These are phyloP conservation scores for Microctenopoma stevenorrisi DNA, from an alignment of 2,797 vertebrate genomes.

Conservation along the genomic window DNA sequence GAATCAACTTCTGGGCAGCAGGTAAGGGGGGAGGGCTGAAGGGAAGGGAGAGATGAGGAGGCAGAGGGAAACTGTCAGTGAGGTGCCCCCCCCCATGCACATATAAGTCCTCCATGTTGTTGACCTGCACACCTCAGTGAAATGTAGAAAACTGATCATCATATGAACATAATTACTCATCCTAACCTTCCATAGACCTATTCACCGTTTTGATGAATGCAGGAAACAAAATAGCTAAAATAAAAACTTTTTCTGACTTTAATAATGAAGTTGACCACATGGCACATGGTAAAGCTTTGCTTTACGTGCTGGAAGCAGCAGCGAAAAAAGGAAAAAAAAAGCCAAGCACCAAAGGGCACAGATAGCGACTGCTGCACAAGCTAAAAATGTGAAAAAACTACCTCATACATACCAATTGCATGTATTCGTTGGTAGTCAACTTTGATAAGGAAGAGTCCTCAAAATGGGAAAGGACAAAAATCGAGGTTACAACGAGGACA, in stretches of 20 bases:
- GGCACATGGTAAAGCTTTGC: conserved; percentile 63
- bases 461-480: conserved; percentile 87
- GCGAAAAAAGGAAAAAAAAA: conserved; percentile 59
- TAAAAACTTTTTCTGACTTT: conserved; percentile 1
- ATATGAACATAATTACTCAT: conserved; percentile 25
- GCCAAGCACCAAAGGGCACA: conserved; percentile 75
- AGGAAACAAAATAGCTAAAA: conserved; percentile 10
- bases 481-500: conserved; percentile 82
- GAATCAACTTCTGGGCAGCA: conserved; percentile 40
- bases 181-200: conserved; percentile 11
- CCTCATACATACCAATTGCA: conserved; percentile 89
- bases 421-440: conserved; percentile 91
- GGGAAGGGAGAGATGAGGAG: conserved; percentile 44
- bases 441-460: conserved; percentile 90
- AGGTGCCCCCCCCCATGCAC: conserved; percentile 76
- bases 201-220: conserved; percentile 11
- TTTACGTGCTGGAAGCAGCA: conserved; percentile 69
- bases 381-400: conserved; percentile 64
- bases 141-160: conserved; percentile 48
- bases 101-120: conserved; percentile 80
- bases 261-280: conserved; percentile 47
- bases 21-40: conserved; percentile 32
- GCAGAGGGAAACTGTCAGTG: conserved; percentile 65
- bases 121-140: conserved; percentile 76
- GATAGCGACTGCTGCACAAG: conserved; percentile 74